These are phyloP conservation scores for Hyperopisus bebe DNA, from an alignment of 2,113 vertebrate genomes.

Conservation along the genomic window DNA sequence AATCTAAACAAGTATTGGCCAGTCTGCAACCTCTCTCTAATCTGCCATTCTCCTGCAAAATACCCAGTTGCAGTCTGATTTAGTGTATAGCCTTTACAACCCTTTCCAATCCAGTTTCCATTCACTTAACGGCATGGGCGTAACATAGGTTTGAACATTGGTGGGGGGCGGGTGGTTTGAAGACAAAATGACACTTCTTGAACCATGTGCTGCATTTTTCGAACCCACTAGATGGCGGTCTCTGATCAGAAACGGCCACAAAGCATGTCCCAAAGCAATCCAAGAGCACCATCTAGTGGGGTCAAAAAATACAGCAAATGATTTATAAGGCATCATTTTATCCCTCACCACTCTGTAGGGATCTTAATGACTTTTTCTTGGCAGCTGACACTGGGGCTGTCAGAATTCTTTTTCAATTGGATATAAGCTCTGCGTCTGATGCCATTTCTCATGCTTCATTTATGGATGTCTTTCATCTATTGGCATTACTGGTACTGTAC, in stretches of 20 bases:
- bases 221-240: background rate
- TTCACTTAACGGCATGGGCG: background rate
- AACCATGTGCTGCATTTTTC: background rate
- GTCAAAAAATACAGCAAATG: background rate
- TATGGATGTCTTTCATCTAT: background rate
- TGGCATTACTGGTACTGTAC: background rate
- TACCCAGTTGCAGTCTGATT: background rate
- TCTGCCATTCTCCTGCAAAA: background rate
- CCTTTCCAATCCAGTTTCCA: background rate
- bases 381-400: background rate
- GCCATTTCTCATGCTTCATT: background rate
- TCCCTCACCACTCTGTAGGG: background rate
- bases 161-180: too few relatives aligned
- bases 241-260: background rate
- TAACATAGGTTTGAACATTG: background rate
- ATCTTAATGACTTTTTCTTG: background rate
- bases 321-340: background rate
- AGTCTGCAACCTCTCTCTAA: background rate
- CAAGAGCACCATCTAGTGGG: background rate
- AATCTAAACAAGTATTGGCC: background rate
- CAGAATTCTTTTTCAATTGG: background rate
- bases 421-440: background rate
- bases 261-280: background rate
- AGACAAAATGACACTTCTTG: background rate
- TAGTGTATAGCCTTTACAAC: background rate